Evolutionary conservation across 2,113 vertebrate species (phyloP).

Genomic region (Pungitius pungitius): DNA sequence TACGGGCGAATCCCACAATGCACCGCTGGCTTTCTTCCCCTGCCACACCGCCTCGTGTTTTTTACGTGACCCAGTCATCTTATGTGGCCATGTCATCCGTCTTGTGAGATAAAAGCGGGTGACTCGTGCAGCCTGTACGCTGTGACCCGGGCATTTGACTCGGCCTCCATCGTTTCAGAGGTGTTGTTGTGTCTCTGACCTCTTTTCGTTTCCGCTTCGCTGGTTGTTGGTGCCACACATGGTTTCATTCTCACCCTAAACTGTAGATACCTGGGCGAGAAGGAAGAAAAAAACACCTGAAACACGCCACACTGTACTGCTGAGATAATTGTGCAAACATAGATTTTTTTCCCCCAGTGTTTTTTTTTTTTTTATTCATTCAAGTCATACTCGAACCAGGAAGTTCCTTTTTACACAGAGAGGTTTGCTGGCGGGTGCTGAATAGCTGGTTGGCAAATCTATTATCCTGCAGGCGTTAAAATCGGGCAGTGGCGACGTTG

Average conservation of each 20-base stretch:
- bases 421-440: constrained; percentile 17
- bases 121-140: constrained; percentile 19
- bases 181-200: constrained; percentile 58
- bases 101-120: constrained; percentile 13
- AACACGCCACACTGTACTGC: constrained; percentile 31
- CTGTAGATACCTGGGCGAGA: constrained; percentile 52
- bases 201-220: constrained; percentile 71
- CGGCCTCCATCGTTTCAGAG: constrained; percentile 13
- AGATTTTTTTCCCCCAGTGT: constrained; percentile 25
- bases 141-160: constrained; percentile 20
- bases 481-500: background rate
- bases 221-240: constrained; percentile 42
- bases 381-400: constrained; percentile 67
- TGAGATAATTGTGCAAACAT: constrained; percentile 47
- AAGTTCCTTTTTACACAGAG: constrained; percentile 57
- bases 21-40: background rate
- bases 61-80: constrained; percentile 20
- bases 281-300: constrained; percentile 38
- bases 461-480: constrained; percentile 27
- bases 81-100: constrained; percentile 36
- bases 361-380: constrained; percentile 58
- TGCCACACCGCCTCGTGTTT: background rate
- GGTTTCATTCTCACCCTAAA: constrained; percentile 62
- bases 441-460: background rate
- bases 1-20: constrained; percentile 2